Evolutionary conservation across 2,888 invertebrate genomes (phyloP), one percentile per base, ranked within the genome.

Genomic region (Nymphalis polychloros): DNA sequence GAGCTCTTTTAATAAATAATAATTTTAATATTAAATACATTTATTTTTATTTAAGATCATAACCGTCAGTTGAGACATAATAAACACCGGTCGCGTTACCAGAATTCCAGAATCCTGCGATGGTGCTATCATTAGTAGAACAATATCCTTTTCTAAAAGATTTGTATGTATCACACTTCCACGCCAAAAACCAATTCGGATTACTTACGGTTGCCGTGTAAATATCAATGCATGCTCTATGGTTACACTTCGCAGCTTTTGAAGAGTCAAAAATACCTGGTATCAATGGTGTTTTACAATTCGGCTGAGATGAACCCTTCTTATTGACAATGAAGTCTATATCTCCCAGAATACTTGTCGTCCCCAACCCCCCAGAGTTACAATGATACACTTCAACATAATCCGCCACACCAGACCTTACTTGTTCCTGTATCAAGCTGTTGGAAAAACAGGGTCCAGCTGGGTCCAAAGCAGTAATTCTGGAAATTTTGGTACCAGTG

Each of bases 361-460:
- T 89, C 1, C 93, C 94, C 2, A 93, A 78, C 0, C 86, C 87
- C 17, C 94, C 94, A 67, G 93, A 93, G 72, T 94, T 94, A 41
- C 94, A 94, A 77, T 95, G 95, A 71, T 94, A 91, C 0, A 93
- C 91, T 77, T 94, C 94, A 0, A 95, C 94, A 75, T 94, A 93
- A 0, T 90, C 85, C 0, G 94, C 95, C 35, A 94, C 93, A 7
- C 91, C 90, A 23, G 91, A 86, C 61, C 93, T 87, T 0, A 95
- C 80, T 73, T 94, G 90, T 20, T 93, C 87, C 57, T 89, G 79
- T 2, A 86, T 82, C 0, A 83, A 75, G 67, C 86, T 88, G 31
- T 88, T 86, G 0, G 87, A 83, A 70, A 90, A 92, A 68, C 92
- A 92, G 6, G 92, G 92, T 0, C 92, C 92, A 60, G 92, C 92